Evolutionary conservation across 2,797 vertebrate genomes (phyloP).

Genomic region (Mycteria americana): DNA sequence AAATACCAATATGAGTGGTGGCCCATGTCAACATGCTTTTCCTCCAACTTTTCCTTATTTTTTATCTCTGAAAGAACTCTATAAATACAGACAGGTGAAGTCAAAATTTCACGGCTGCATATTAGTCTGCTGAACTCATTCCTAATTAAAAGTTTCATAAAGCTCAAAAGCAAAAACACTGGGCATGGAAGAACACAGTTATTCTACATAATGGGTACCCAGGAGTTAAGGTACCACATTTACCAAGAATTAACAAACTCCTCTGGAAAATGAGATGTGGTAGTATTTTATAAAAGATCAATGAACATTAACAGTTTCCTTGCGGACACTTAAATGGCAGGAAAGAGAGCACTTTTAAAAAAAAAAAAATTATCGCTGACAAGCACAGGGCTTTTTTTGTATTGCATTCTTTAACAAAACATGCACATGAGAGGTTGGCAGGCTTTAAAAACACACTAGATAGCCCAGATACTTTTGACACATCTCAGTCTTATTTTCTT

Average conservation of each 20-base stretch:
- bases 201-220: background rate
- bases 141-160: slow-evolving; percentile 31
- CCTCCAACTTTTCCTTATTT: background rate
- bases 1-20: background rate
- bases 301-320: background rate
- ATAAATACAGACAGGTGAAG: background rate
- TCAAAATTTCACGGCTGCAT: background rate
- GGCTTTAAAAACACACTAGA: background rate
- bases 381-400: background rate
- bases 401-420: background rate
- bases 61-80: background rate
- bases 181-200: background rate
- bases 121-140: background rate
- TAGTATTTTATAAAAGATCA: background rate
- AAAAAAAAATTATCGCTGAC: background rate
- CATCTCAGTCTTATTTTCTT: background rate
- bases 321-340: background rate
- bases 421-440: background rate
- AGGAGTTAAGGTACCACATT: background rate
- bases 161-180: background rate
- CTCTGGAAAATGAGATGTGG: background rate
- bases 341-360: background rate
- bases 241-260: background rate
- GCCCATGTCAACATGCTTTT: background rate
- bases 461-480: background rate